Evolutionary conservation across 2,797 vertebrate species (phyloP), one percentile per base, ranked within the genome.

Genomic region (Hapalemur alaotrensis): DNA sequence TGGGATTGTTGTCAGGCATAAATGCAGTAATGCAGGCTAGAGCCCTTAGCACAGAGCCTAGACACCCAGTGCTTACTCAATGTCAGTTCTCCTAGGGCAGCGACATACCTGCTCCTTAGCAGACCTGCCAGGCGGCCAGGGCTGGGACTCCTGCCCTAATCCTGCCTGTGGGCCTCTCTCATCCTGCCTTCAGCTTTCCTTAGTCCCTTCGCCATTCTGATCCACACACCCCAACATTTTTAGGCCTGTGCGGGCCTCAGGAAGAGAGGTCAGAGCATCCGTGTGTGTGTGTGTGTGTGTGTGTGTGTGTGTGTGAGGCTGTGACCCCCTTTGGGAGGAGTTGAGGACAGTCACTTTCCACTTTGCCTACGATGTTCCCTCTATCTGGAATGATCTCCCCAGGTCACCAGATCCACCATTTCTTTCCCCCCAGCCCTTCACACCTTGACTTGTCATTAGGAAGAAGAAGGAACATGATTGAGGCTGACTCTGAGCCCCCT

Each of bases 401-500:
- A 4, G 9, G 59, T 83, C 70, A 4, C 38, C 75, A 80, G 65
- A 38, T 41, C 43, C 25, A 70, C 32, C 20, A 14, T 13, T 57
- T 38, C 72, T 61, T 3, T 12, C 84, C 28, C 54, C 72, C 41
- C 10, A 63, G 87, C 28, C 23, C 28, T 63, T 46, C 43, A 73
- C 79, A 86, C 85, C 82, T 94, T 76, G 96, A 94, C 81, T 92
- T 97, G 78, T 92, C 92, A 38, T 86, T 89, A 97, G 54, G 90
- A 82, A 23, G 18, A 70, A 52, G 84, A 79, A 76, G 50, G 13
- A 35, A 46, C 22, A 0, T 2, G 32, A 46, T 6, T 2, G 18
- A 85, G 59, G 32, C 61, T 14, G 17, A 75, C 43, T 54, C 50
- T 11, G 88, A 63, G 20, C 35, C 75, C 59, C 87, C 59, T 14